Evolutionary conservation across 35 echinoderm and acorn worm species (phyloP).

Genomic region (Patiria miniata): DNA sequence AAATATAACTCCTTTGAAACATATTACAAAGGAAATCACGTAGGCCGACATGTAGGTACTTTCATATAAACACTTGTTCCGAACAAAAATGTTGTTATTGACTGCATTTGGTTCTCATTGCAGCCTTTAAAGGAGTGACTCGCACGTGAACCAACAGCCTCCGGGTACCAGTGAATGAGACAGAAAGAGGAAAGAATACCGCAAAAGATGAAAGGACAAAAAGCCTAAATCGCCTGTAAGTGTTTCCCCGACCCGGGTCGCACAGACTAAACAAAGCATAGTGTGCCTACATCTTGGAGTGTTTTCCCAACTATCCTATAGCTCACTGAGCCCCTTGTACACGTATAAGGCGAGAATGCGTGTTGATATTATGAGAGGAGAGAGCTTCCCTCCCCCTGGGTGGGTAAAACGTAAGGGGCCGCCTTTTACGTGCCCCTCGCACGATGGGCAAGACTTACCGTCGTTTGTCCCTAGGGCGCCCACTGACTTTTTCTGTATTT

Average conservation of each 20-base stretch:
- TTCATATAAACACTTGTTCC: too few relatives aligned
- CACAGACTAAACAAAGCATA: neutral
- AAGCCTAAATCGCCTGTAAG: neutral
- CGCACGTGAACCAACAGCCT: neutral
- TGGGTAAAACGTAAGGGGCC: neutral
- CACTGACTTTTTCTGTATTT: neutral
- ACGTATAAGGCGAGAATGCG: neutral
- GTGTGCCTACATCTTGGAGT: neutral
- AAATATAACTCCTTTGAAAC: too few relatives aligned
- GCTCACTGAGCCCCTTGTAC: neutral
- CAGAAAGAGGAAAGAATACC: neutral
- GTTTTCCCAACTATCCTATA: neutral
- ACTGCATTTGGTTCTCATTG: neutral
- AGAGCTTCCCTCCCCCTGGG: too few relatives aligned
- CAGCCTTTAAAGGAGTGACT: neutral
- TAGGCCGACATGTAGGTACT: too few relatives aligned
- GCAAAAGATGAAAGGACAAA: neutral
- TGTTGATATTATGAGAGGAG: too few relatives aligned
- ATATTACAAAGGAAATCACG: too few relatives aligned
- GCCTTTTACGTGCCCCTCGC: neutral
- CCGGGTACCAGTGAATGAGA: neutral
- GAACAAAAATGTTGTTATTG: neutral
- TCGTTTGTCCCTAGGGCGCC: neutral
- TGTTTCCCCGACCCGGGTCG: neutral
- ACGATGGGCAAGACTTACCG: slow-evolving; percentile 3